Evolutionary conservation across 1,140 invertebrate genomes (phyloP).

Genomic region (Pararge aegeria): DNA sequence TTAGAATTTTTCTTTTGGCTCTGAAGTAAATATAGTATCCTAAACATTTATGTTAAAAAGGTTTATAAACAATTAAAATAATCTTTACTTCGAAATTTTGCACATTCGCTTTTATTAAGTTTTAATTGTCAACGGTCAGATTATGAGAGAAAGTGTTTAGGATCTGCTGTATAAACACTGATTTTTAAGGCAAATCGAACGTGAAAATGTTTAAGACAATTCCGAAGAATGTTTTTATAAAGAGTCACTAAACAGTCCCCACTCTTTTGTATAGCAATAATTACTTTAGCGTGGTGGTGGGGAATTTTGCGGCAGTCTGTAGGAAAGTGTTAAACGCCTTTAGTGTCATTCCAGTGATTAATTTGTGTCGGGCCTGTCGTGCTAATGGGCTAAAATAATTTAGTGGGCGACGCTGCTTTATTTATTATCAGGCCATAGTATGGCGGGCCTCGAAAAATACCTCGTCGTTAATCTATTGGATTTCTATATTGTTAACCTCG

Average conservation of each 20-base stretch:
- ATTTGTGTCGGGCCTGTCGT: constrained; percentile 69
- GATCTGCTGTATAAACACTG: no score
- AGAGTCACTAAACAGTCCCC: constrained; percentile 27
- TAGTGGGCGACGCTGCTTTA: constrained; percentile 64
- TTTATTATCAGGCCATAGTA: constrained; percentile 52
- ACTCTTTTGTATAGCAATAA: constrained; percentile 30
- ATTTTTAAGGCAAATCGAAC: neutral
- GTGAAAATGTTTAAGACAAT: constrained; percentile 15
- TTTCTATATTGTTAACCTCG: neutral
- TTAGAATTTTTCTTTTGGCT: no score
- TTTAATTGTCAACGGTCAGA: no score
- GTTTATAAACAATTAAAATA: no score
- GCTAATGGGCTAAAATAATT: constrained; percentile 76
- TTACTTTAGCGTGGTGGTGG: constrained; percentile 28
- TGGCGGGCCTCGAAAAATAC: constrained; percentile 38
- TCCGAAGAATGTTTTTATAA: constrained; percentile 21
- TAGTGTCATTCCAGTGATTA: constrained; percentile 74
- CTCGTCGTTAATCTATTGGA: constrained; percentile 48
- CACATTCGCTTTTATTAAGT: no score
- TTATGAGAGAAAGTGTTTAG: no score
- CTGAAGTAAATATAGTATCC: no score
- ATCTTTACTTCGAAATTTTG: no score
- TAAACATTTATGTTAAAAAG: no score
- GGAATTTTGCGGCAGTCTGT: constrained; percentile 28
- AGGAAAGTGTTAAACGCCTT: constrained; percentile 72